Conservation (phyloP, 2,113 vertebrate species). For the Ramphastos sulfuratus region DNA sequence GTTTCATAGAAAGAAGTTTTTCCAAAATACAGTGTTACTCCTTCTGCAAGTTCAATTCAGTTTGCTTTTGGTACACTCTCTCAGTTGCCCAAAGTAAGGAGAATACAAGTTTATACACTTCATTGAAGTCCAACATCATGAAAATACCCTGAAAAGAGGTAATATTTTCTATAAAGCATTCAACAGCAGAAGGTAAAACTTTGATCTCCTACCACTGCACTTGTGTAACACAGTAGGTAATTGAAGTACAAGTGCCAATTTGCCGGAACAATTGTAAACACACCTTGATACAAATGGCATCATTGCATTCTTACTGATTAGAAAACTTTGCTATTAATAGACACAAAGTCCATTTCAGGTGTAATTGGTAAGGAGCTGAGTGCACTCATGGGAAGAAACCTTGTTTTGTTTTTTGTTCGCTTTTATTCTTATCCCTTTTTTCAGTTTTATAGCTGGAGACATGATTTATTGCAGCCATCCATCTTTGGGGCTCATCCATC, state of each 20-base stretch:
- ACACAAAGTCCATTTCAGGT: constrained; percentile 81
- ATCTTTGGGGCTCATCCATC: constrained; percentile 99
- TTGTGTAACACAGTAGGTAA: constrained; percentile 67
- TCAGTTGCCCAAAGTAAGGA: neutral
- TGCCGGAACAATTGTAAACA: constrained; percentile 78
- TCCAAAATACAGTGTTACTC: neutral
- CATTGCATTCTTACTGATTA: constrained; percentile 72
- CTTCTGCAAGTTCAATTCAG: neutral
- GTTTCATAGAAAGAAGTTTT: constrained; percentile 36
- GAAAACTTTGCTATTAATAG: constrained; percentile 78
- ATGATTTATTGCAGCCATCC: constrained; percentile 99
- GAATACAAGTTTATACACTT: neutral
- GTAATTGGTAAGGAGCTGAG: constrained; percentile 80
- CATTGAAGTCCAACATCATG: neutral
- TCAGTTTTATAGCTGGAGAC: constrained; percentile 97
- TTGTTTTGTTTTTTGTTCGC: constrained; percentile 90
- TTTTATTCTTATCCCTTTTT: constrained; percentile 85
- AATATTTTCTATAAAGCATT: constrained; percentile 37
- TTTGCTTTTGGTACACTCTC: neutral
- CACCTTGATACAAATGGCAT: constrained; percentile 76
- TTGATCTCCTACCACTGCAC: constrained; percentile 55
- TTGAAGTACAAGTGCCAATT: constrained; percentile 76
- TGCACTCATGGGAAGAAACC: constrained; percentile 82
- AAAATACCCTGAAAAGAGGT: neutral
- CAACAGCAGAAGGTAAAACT: constrained; percentile 53